phyloP scores from a whole-genome alignment of 2,113 vertebrate species.

The Myotis davidii region DNA sequence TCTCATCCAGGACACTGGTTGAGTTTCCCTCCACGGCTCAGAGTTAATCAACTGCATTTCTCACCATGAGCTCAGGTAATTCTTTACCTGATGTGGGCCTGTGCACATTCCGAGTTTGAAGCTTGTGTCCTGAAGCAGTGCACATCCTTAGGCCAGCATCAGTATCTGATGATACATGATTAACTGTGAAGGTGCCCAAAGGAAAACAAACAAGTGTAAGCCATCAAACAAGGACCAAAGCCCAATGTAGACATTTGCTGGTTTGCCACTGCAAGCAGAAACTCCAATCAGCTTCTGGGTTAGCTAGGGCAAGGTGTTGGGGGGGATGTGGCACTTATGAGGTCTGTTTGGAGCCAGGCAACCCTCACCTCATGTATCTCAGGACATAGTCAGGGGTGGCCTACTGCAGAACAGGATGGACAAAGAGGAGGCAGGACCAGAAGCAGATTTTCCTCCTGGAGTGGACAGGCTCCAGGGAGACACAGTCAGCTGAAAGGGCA shows the following conservation, averaged over 20 bases:
- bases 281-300: not conserved
- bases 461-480: not conserved
- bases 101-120: not conserved
- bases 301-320: not conserved
- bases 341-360: not conserved
- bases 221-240: not conserved
- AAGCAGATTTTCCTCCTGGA: not conserved
- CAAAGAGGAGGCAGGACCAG: not conserved
- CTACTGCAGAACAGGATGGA: not conserved
- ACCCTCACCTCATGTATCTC: not conserved
- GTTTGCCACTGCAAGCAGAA: not conserved
- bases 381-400: not conserved
- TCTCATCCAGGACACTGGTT: not conserved
- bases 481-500: not conserved
- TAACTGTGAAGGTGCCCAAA: not conserved
- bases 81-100: slow-evolving; percentile 21
- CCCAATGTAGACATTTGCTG: not conserved
- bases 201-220: slow-evolving; percentile 58
- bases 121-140: slow-evolving; percentile 10
- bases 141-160: not conserved
- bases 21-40: slow-evolving; percentile 13
- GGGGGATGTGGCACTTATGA: not conserved
- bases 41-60: slow-evolving; percentile 56
- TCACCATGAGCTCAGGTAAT: not conserved
- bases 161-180: not conserved